Evolutionary conservation across 37 sponge, comb jelly and placozoan species (phyloP), one percentile per base, ranked within the genome.

Genomic region (Agelas oroides): DNA sequence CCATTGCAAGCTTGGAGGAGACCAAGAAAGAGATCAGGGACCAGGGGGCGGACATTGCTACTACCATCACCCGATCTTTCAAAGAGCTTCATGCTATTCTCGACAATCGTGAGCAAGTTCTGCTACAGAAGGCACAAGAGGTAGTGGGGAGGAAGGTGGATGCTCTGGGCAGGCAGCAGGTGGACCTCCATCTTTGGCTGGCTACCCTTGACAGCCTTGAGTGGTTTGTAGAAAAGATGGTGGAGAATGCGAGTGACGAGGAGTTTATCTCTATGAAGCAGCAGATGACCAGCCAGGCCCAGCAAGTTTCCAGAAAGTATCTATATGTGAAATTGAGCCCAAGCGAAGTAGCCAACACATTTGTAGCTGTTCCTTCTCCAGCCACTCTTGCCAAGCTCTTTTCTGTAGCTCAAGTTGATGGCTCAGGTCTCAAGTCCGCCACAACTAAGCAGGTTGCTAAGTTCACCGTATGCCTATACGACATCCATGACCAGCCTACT

Each of bases 191-290:
- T 3, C 23, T 41, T 1, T 36, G 54, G 0, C 31, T 12, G 30
- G 53, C 31, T 33, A 30, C 16, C 15, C 31, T 79, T 55, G 32
- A 66, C 14, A 65, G 53, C 39, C 54, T 79, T 6, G 52, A 65
- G 39, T 67, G 65, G 30, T 65, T 61, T 25, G 64, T 53, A 30
- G 68, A 79, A 20, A 27, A 67, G 55, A 61, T 20, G 19, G 55
- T 66, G 31, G 64, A 66, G 68, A 35, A 67, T 12, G 27, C 67
- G 2, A 53, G 58, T 32, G 80, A 79, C 32, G 68, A 65, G 19
- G 80, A 79, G 54, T 13, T 79, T 16, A 39, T 79, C 68, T 53
- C 54, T 8, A 25, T 46, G 17, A 23, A 65, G 27, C 31, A 28
- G 20, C 24, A 67, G 68, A 41, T 65, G 34, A 53, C 13, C 54